These are phyloP conservation scores for Paracentrotus lividus DNA, from an alignment of 53 echinoderm and acorn worm genomes.

Conservation along the genomic window DNA sequence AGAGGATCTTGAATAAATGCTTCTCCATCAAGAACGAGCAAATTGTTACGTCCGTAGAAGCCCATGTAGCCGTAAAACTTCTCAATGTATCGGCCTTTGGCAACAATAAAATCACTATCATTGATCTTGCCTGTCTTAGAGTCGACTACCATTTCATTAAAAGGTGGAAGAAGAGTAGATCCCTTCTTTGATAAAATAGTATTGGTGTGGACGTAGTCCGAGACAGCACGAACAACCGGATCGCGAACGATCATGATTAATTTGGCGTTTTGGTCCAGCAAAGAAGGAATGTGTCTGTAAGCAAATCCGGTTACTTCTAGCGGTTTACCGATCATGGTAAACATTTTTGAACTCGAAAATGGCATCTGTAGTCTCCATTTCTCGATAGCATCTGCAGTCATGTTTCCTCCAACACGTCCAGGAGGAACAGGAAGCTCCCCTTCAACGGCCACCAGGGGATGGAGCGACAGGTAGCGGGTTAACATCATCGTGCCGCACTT, in stretches of 20 bases:
- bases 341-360: conserved; percentile 14
- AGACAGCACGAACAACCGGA: conserved; percentile 28
- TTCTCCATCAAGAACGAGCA: conserved; percentile 48
- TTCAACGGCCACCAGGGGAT: neutral
- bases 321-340: conserved; percentile 27
- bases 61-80: neutral
- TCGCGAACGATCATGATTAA: conserved; percentile 23
- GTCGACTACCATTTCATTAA: neutral
- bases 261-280: neutral
- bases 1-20: conserved; percentile 46
- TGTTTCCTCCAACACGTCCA: too few species aligned
- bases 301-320: too few species aligned
- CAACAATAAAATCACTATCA: neutral
- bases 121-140: neutral
- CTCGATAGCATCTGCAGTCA: neutral
- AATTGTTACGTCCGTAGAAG: conserved; percentile 4
- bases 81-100: neutral
- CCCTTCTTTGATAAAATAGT: neutral
- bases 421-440: neutral
- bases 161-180: neutral
- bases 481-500: conserved; percentile 44
- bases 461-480: neutral
- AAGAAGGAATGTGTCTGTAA: too few species aligned
- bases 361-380: neutral
- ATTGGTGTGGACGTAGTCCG: conserved; percentile 25